phyloP scores from a whole-genome alignment of 37 sponge, comb jelly and placozoan genomes.

The Dysidea cf. avara region DNA sequence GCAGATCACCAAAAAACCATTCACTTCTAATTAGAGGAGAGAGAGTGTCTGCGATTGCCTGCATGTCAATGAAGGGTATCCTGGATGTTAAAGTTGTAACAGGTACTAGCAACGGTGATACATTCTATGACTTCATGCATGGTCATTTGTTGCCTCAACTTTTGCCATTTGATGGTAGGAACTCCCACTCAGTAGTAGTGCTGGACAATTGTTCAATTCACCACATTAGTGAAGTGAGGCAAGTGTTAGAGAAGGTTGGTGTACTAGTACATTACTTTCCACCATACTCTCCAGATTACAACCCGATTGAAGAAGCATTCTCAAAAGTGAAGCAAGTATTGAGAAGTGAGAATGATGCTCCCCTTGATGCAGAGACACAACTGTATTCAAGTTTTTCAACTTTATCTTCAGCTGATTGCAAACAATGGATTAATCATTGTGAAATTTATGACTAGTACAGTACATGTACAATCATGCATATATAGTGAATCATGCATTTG shows the following conservation, averaged over 20 bases:
- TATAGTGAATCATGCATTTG: too few species aligned
- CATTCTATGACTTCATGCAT: conserved; percentile 34
- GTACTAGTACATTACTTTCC: conserved; percentile 29
- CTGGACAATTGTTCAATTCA: too few species aligned
- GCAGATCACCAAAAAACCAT: conserved; percentile 9
- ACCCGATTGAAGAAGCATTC: too few species aligned
- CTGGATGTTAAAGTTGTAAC: conserved; percentile 14
- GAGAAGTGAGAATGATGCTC: background rate
- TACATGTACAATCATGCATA: too few species aligned
- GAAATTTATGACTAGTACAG: background rate
- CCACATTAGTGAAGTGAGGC: too few species aligned
- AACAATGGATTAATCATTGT: conserved; percentile 11
- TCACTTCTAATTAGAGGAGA: conserved; percentile 31
- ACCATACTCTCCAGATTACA: too few species aligned
- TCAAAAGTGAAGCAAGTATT: too few species aligned
- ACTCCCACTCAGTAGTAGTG: conserved; percentile 38
- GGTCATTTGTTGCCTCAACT: too few species aligned
- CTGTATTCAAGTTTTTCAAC: too few species aligned
- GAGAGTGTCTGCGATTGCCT: too few species aligned
- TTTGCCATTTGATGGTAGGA: too few species aligned
- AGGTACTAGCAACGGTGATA: conserved; percentile 20
- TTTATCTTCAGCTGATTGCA: conserved; percentile 20
- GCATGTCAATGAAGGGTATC: conserved; percentile 21
- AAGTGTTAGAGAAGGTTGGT: too few species aligned
- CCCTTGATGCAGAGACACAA: conserved; percentile 16